Evolutionary conservation across 2,113 vertebrate genomes (phyloP), one percentile per base, ranked within the genome.

Genomic region (Pundamilia nyererei): DNA sequence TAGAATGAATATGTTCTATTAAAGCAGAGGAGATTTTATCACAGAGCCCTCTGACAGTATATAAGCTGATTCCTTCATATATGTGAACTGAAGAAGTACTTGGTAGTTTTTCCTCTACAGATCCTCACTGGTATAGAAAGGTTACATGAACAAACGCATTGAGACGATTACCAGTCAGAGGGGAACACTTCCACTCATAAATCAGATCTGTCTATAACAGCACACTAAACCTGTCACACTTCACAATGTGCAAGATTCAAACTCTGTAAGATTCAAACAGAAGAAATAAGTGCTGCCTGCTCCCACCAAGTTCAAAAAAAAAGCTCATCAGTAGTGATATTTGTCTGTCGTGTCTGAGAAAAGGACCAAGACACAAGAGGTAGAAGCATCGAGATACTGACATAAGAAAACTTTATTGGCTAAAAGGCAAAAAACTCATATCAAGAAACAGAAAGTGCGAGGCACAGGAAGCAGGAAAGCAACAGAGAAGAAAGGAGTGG

Each of bases 231-330:
- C 60, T 38, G 33, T 65, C 60, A 38, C 60, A 65, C 33, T 38
- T 0, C 31, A 12, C 26, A 65, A 38, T 68, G 62, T 68, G 11
- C 33, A 68, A 68, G 19, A 38, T 40, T 3, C 19, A 38, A 38
- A 65, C 33, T 31, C 55, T 58, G 55, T 29, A 29, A 29, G 24
- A 58, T 58, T 58, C 14, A 9, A 38, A 68, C 33, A 38, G 10
- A 21, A 38, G 19, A 40, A 68, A 3, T 40, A 35, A 1, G 31
- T 35, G 60, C 9, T 1, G 31, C 31, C 60, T 38, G 31, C 17
- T 3, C 60, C 9, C 58, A 62, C 2, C 33, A 38, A 0, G 1
- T 68, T n/a, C 62, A 21, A 2, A 13, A n/a, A 12, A 21, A 21
- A 21, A 68, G 19, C 60, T 40, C 56, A 40, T 40, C 31, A 3